Percentiles rank a stretch among this genome's conserved stretches.
Conservation (phyloP, 2,113 vertebrate species). For the Lepus americanus region DNA sequence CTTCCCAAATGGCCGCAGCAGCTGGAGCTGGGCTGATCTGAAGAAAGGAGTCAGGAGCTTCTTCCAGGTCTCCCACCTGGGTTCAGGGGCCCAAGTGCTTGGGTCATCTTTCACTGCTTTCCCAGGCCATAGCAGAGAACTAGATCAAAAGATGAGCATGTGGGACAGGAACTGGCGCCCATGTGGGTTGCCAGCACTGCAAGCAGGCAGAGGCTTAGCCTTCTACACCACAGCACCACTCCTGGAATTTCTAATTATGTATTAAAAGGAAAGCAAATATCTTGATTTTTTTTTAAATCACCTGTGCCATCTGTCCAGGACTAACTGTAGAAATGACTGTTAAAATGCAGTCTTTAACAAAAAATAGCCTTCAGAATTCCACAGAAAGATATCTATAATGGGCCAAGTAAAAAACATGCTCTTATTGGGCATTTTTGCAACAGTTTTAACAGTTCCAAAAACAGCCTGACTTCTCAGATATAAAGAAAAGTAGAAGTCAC, state of each 20-base stretch:
- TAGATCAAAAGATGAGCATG: too few relatives aligned
- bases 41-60: too few relatives aligned
- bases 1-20: too few relatives aligned
- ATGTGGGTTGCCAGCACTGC: too few relatives aligned
- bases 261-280: conserved; percentile 58
- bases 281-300: conserved; percentile 68
- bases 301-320: conserved; percentile 77
- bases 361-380: conserved; percentile 71
- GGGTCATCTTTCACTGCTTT: too few relatives aligned
- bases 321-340: conserved; percentile 74
- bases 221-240: too few relatives aligned
- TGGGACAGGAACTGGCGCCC: too few relatives aligned
- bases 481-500: conserved; percentile 68
- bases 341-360: conserved; percentile 75
- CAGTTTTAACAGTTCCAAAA: conserved; percentile 65
- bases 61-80: too few relatives aligned
- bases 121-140: too few relatives aligned
- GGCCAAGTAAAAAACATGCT: conserved; percentile 75
- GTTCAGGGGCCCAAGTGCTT: too few relatives aligned
- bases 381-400: conserved; percentile 77
- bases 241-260: conserved; percentile 64
- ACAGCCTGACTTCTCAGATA: conserved; percentile 73
- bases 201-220: too few relatives aligned
- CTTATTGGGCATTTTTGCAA: conserved; percentile 26
- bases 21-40: too few relatives aligned